A percentile compares a stretch with the other conserved stretches of the same genome.
These are phyloP conservation scores for Epinotia nisella DNA, from an alignment of 2,888 invertebrate species.

Conservation along the genomic window DNA sequence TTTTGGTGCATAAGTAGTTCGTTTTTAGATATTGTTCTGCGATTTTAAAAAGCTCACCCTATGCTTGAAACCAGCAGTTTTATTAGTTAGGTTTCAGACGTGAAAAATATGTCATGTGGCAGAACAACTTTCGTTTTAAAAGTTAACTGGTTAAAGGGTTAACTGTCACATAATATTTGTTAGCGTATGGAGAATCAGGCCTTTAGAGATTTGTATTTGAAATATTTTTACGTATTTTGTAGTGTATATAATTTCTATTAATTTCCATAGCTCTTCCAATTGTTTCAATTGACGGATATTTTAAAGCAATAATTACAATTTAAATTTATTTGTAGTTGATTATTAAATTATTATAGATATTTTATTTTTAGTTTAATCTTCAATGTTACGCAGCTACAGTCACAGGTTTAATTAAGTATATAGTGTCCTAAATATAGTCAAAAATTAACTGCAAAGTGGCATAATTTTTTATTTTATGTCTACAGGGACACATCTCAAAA, in stretches of 20 bases:
- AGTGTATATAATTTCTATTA: conserved; percentile 51
- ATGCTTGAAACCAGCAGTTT: neutral
- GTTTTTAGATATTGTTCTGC: conserved; percentile 46
- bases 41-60: neutral
- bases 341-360: conserved; percentile 60
- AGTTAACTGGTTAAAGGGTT: neutral
- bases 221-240: conserved; percentile 23
- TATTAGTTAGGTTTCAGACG: neutral
- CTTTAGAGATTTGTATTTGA: conserved; percentile 1
- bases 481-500: neutral
- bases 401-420: conserved; percentile 24
- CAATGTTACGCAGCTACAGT: conserved; percentile 40
- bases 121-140: neutral
- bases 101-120: neutral
- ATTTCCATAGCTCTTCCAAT: conserved; percentile 67
- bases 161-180: neutral
- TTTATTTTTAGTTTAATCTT: conserved; percentile 59
- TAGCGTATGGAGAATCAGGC: neutral
- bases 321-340: conserved; percentile 67
- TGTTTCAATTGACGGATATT: conserved; percentile 60
- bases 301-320: conserved; percentile 73
- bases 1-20: conserved; percentile 60
- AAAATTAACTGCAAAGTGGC: neutral
- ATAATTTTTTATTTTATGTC: too few species aligned
- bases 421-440: conserved; percentile 35